phyloP scores from a whole-genome alignment of 2,113 vertebrate genomes.

The Labeo catla region DNA sequence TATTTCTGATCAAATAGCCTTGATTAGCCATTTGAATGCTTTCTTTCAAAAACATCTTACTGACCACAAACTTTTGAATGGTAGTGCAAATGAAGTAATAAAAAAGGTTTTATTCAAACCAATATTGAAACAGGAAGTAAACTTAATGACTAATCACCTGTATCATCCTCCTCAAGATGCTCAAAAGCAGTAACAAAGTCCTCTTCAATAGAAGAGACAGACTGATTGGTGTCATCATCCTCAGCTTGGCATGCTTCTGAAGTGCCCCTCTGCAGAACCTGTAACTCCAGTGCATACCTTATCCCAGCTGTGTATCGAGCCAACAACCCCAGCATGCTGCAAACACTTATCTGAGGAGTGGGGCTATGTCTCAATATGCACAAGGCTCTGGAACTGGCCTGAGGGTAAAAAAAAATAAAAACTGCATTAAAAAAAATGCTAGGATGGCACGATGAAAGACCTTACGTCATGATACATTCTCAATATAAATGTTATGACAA shows the following conservation, averaged over 20 bases:
- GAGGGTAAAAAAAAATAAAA: neutral
- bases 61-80: neutral
- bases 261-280: slow-evolving; percentile 71
- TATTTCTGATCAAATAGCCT: neutral
- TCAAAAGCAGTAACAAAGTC: slow-evolving; percentile 98
- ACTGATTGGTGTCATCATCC: slow-evolving; percentile 96
- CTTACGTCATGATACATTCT: slow-evolving; percentile 1
- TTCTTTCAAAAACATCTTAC: neutral
- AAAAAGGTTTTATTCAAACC: neutral
- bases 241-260: slow-evolving; percentile 78
- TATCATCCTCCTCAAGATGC: slow-evolving; percentile 92
- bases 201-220: slow-evolving; percentile 96
- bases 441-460: neutral
- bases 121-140: neutral
- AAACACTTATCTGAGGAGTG: slow-evolving; percentile 76
- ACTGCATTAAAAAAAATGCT: neutral
- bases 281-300: slow-evolving; percentile 83
- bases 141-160: slow-evolving; percentile 57
- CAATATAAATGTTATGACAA: neutral
- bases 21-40: neutral
- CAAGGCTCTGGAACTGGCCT: slow-evolving; percentile 76
- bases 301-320: slow-evolving; percentile 88
- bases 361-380: slow-evolving; percentile 87
- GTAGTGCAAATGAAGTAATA: neutral
- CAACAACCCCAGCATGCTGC: slow-evolving; percentile 82